These are phyloP conservation scores for Cryptotermes secundus DNA, from an alignment of 1,140 invertebrate species.

Conservation along the genomic window DNA sequence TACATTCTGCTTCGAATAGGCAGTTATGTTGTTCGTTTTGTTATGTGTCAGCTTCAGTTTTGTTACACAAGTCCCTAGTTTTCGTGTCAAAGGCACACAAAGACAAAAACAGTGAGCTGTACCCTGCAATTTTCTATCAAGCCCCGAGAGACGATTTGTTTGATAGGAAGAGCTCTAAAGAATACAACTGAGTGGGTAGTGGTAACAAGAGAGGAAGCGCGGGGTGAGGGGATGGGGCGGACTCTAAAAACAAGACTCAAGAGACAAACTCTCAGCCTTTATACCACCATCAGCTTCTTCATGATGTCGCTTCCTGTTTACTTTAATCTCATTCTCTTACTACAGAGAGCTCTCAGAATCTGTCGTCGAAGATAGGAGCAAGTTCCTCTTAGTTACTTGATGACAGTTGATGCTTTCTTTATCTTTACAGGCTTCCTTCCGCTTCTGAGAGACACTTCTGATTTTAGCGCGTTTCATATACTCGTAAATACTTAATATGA, in stretches of 20 bases:
- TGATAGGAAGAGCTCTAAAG: background rate
- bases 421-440: background rate
- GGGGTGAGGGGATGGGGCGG: background rate
- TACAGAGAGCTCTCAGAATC: background rate
- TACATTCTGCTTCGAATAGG: too few species aligned
- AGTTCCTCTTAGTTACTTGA: background rate
- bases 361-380: conserved; percentile 3
- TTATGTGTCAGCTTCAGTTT: background rate
- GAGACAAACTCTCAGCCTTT: background rate
- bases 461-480: background rate
- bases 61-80: background rate
- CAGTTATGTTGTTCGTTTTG: background rate
- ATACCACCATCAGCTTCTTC: background rate
- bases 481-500: background rate
- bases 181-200: background rate
- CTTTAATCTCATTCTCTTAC: background rate
- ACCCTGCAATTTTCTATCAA: background rate
- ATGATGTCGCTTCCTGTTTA: background rate
- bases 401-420: background rate
- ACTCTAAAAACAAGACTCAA: background rate
- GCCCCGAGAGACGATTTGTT: background rate
- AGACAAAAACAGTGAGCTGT: background rate
- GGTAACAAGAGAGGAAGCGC: too few species aligned
- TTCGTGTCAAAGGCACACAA: background rate
- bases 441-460: background rate